Base-by-base conservation (phyloP, 2,888 invertebrate genomes). In the Strigamia transsilvanica region DNA sequence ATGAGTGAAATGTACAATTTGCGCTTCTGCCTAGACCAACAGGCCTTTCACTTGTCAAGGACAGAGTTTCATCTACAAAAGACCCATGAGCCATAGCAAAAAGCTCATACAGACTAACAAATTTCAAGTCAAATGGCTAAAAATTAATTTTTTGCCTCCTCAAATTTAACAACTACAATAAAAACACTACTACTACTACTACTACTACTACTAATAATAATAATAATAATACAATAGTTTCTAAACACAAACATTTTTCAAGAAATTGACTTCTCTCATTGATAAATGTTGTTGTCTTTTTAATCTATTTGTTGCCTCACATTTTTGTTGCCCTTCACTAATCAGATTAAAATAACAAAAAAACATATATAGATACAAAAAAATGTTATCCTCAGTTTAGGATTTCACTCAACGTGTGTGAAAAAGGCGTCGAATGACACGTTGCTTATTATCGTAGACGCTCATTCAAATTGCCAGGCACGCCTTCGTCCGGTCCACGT, bases 1-100 rank as follows among this genome's bases (percentile, higher is more conserved):
- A 66, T 66, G 66, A 66, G 66, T 66, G 66, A 66, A 66, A 66
- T 66, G 66, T 66, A 66, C 66, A 66, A 66, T 66, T 66, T 66
- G 66, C 66, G 66, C 27, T 9, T 66, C 66, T 66, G 27, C 66
- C 66, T 66, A 23, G 66, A 66, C 66, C 66, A 66, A 66, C 66
- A 66, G 66, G 66, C 66, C 66, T 66, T 66, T 66, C 66, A 66
- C 66, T 66, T 66, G 66, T 66, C 66, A 66, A 66, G 66, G 66
- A 66, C 66, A 66, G 66, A 23, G 66, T 66, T 66, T 66, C 66
- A 66, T 66, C 66, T 27, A 66, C 66, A 66, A 66, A 66, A 66
- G 66, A 27, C 66, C 27, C 66, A 27, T 7, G 13, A 66, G 66
- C 66, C 66, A 10, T 66, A n/a, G 51, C 51, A 51, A 51, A n/a